Evolutionary conservation across 2,797 vertebrate genomes (phyloP), one percentile per base, ranked within the genome.

Genomic region (Rhincodon typus): DNA sequence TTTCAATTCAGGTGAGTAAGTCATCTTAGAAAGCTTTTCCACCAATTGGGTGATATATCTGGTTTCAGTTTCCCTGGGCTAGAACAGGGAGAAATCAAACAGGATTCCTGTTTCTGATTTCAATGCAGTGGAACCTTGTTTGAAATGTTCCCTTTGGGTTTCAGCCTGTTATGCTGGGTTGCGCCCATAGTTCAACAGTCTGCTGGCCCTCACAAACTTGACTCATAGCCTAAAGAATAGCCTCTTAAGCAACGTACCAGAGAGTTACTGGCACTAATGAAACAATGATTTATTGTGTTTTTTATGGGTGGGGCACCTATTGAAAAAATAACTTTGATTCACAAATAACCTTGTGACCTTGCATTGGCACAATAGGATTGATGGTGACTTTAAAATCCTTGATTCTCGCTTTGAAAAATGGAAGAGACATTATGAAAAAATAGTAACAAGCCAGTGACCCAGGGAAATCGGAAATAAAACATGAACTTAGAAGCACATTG

Each of bases 1-100:
- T 53, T 72, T 95, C 42, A 50, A 95, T 95, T 77, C 94, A 77
- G 72, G 94, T 95, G 70, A 57, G 94, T 77, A 30, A 34, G 5
- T 74, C 69, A 3, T 15, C 57, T 62, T 34, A 62, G 87, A 62
- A 90, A 82, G 79, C 79, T 82, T 82, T 42, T 82, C 34, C 57
- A 66, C 50, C 25, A 50, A 13, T 53, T n/a, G 15, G 25, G 25
- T 4, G 12, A 8, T 62, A 7, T 0, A 13, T 62, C n/a, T 67
- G 57, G 19, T 91, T n/a, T 67, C 34, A 67, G 34, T 62, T 15
- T 34, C 87, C 53, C 53, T 12, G 57, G 42, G 30, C 57, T 67
- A 38, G 88, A 34, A 62, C 38, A 66, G 34, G 34, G 34, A 38
- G 34, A 38, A 91, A 91, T 91, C 82, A 25, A 21, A 38, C 62